Evolutionary conservation across 2,888 invertebrate species (phyloP).

Genomic region (Macrophya annulata): DNA sequence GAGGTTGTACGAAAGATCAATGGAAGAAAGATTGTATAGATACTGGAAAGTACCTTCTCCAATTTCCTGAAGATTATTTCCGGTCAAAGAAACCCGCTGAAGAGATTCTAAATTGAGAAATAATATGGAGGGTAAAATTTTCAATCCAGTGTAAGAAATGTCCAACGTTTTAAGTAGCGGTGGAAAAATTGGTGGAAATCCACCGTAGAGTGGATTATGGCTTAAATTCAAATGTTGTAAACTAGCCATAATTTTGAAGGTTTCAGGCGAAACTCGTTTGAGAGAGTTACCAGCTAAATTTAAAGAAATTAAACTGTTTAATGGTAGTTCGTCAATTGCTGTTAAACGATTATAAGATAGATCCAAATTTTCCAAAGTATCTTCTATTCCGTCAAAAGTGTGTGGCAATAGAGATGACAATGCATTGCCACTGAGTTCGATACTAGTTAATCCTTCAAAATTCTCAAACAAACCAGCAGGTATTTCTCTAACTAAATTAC

Average conservation of each 20-base stretch:
- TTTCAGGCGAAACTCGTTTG: conserved; percentile 86
- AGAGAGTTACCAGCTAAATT: conserved; percentile 91
- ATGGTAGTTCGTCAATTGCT: conserved; percentile 84
- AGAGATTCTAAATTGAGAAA: conserved; percentile 86
- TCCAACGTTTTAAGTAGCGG: conserved; percentile 85
- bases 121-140: conserved; percentile 87
- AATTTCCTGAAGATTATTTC: conserved; percentile 88
- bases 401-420: conserved; percentile 87
- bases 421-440: conserved; percentile 92
- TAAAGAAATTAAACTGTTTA: conserved; percentile 85
- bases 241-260: conserved; percentile 85
- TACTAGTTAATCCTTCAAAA: conserved; percentile 86
- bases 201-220: conserved; percentile 87
- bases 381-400: conserved; percentile 89
- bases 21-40: conserved; percentile 86
- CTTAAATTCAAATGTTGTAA: conserved; percentile 89
- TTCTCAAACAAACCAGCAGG: conserved; percentile 90
- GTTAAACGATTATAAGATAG: conserved; percentile 89
- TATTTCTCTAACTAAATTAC: conserved; percentile 93
- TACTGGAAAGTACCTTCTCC: conserved; percentile 90
- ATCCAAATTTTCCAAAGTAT: conserved; percentile 86
- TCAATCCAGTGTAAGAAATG: conserved; percentile 88
- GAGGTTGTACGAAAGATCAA: conserved; percentile 91
- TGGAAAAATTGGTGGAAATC: conserved; percentile 82
- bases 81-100: conserved; percentile 85